Base-by-base conservation (phyloP, 2,888 invertebrate genomes). In the Toxonevra muliebris region DNA sequence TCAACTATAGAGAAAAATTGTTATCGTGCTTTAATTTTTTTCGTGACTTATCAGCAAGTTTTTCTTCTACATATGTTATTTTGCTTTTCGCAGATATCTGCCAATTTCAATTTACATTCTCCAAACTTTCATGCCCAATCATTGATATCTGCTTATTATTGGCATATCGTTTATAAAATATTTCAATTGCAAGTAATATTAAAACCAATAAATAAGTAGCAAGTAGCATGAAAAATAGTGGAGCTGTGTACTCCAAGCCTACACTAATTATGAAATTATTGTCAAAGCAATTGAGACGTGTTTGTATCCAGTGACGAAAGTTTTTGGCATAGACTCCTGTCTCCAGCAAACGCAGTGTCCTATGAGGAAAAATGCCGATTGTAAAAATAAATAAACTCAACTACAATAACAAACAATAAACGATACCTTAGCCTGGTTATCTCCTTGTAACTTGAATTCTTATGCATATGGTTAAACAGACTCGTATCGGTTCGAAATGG, bases 201-300 rank as follows among this genome's bases (percentile, higher is more conserved):
- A 79, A 5, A 0, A 76, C 71, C 12, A 76, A 11, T 12, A 74
- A 12, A 30, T 78, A 81, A 41, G 74, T 65, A 0, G 73, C 20
- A 4, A 76, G 54, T 0, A 82, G 71, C 2, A 77, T 69, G 11
- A 79, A 71, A 50, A 83, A 83, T 7, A 83, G 55, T 0, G 82
- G 81, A 1, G 79, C 82, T 2, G 81, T 76, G 53, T 83, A 82
- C 64, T 82, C 83, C 75, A 82, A 70, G 66, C 83, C 82, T 67
- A 83, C 83, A 20, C 74, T 76, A 50, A 80, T 76, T 17, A 83
- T 70, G 58, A 76, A 74, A 59, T 73, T 81, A 50, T 75, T 79
- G 19, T 78, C 71, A 53, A 75, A 77, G 30, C 82, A 83, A 10
- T 76, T 68, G 17, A 81, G 59, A 65, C 77, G 77, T 3, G 67